Evolutionary conservation across 2,797 vertebrate genomes (phyloP).

Genomic region (Delichon dasypus): DNA sequence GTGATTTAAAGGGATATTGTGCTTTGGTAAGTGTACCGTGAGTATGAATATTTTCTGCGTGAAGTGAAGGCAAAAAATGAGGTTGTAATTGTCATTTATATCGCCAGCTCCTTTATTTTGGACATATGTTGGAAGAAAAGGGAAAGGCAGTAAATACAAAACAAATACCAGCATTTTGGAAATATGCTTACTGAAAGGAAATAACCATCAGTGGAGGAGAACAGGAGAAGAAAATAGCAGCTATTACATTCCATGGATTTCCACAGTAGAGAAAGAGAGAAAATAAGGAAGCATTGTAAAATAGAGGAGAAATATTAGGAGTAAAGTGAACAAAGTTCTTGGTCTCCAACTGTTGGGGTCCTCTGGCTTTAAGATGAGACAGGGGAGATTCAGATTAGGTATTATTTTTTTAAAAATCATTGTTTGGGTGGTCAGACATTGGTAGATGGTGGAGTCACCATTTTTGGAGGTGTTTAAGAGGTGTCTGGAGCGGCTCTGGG

Average conservation of each 20-base stretch:
- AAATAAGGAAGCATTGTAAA: not conserved
- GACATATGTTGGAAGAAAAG: not conserved
- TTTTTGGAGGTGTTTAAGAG: not conserved
- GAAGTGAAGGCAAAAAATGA: constrained; percentile 42
- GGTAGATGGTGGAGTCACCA: not conserved
- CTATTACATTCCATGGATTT: not conserved
- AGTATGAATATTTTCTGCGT: constrained; percentile 59
- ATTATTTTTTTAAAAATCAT: too few species aligned
- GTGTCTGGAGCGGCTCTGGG: not conserved
- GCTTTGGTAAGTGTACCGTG: constrained; percentile 29
- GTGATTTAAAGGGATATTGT: constrained; percentile 67
- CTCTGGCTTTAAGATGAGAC: not conserved
- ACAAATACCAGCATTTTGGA: not conserved
- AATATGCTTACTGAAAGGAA: not conserved
- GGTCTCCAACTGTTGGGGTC: not conserved
- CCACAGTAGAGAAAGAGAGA: not conserved
- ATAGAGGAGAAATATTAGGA: not conserved
- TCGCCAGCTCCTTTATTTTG: constrained; percentile 18
- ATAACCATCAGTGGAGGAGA: not conserved
- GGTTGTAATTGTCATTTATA: constrained; percentile 13
- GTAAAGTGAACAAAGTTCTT: not conserved
- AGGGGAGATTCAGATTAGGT: not conserved
- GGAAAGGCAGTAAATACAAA: not conserved
- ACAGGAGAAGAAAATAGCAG: not conserved
- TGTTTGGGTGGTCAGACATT: not conserved